A percentile compares a stretch with the other conserved stretches of the same genome.
Conservation (phyloP, 1,140 invertebrate genomes). For the Zaprionus vittiger region DNA sequence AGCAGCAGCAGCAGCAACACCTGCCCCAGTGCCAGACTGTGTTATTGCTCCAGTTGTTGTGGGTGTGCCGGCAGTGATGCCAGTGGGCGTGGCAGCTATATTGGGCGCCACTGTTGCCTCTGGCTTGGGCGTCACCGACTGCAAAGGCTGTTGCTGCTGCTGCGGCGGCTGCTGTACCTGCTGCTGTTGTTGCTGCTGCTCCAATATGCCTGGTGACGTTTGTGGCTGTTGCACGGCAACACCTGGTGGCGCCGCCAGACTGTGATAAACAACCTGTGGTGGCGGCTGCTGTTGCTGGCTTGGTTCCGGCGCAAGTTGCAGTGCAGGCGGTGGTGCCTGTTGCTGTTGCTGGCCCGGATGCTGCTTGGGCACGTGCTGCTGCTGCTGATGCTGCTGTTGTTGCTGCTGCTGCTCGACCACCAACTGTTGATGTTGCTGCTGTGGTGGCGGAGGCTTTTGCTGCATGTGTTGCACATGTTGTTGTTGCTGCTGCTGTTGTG, state of each 20-base stretch:
- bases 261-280: slow-evolving; percentile 64
- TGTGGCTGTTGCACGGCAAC: slow-evolving; percentile 74
- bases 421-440: slow-evolving; percentile 51
- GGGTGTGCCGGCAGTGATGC: slow-evolving; percentile 59
- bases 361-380: slow-evolving; percentile 76
- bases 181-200: slow-evolving; percentile 51
- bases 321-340: slow-evolving; percentile 50
- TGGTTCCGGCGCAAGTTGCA: slow-evolving; percentile 52
- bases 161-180: slow-evolving; percentile 49
- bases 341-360: slow-evolving; percentile 71
- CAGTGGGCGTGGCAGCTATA: slow-evolving; percentile 61
- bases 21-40: slow-evolving; percentile 3
- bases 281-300: slow-evolving; percentile 28
- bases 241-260: slow-evolving; percentile 42
- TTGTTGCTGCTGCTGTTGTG: slow-evolving; percentile 62
- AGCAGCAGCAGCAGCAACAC: slow-evolving; percentile 14
- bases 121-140: slow-evolving; percentile 59
- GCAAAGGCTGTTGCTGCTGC: slow-evolving; percentile 40
- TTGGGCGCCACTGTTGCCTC: slow-evolving; percentile 49
- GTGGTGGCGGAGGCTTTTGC: slow-evolving; percentile 85
- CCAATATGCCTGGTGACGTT: slow-evolving; percentile 63
- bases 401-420: slow-evolving; percentile 53
- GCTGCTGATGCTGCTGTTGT: slow-evolving; percentile 58
- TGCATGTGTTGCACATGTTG: slow-evolving; percentile 72
- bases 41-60: slow-evolving; percentile 36